Evolutionary conservation across 2,113 vertebrate genomes (phyloP), one percentile per base, ranked within the genome.

Genomic region (Glaucomys volans): DNA sequence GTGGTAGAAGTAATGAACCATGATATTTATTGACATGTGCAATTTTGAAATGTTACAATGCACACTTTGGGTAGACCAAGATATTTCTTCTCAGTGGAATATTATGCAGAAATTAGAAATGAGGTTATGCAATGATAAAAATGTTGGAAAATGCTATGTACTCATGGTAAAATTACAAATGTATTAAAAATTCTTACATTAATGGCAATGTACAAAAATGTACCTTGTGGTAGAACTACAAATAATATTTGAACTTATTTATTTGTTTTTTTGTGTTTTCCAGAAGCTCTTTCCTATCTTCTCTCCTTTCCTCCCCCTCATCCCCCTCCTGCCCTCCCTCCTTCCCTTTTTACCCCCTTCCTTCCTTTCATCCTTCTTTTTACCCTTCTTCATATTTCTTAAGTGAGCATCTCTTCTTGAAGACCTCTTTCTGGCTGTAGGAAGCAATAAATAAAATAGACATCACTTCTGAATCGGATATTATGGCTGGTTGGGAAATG

Each of bases 81-180:
- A 35, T 44, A 96, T 35, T 76, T 87, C 67, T 95, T 90, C 13
- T 42, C 62, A 69, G 26, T 95, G 67, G 35, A 71, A 72, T 82
- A 47, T 71, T 40, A 66, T 50, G 1, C 30, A 76, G 50, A 92
- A 52, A 40, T 82, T 77, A 82, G 67, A 86, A 57, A 76, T 57
- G 26, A 72, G 10, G 11, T 82, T 77, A n/a, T 28, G 50, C 22
- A 64, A 40, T 87, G 37, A 74, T 20, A 47, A 87, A 71, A 87
- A 64, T 66, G 8, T 54, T 54, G 50, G 91, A 94, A 85, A 76
- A 71, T 89, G 66, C 35, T 37, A 75, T 86, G 26, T 82, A 47
- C 20, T n/a, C 12, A 42, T 47, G 47, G 7, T 57, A 17, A 87
- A 57, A 81, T 76, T 47, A 18, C 26, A 20, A 57, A 54, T 47